Evolutionary conservation across 2,888 invertebrate species (phyloP).

Genomic region (Globia sparganii): DNA sequence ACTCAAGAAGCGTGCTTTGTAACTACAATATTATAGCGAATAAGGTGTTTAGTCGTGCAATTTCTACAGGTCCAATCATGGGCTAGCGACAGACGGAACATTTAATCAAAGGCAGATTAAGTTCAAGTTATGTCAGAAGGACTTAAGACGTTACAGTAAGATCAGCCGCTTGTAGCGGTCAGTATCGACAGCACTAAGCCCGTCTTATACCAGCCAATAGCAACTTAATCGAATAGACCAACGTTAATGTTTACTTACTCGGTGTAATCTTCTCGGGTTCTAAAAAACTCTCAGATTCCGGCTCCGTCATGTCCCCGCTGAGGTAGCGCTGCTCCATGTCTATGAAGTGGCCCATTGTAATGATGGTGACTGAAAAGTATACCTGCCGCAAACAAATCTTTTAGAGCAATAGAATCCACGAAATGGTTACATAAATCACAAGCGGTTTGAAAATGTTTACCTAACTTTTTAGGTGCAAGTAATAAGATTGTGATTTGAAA

Average conservation of each 20-base stretch:
- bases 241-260: slow-evolving; percentile 78
- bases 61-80: neutral
- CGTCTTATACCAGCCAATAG: slow-evolving; percentile 5
- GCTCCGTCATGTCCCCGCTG: slow-evolving; percentile 89
- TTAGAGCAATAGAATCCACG: slow-evolving; percentile 35
- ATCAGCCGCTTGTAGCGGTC: neutral
- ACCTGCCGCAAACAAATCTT: slow-evolving; percentile 86
- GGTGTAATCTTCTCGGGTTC: slow-evolving; percentile 90
- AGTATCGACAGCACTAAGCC: slow-evolving; percentile 6
- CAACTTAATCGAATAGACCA: slow-evolving; percentile 11
- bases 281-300: slow-evolving; percentile 90
- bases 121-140: neutral
- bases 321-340: slow-evolving; percentile 92
- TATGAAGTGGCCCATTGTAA: slow-evolving; percentile 92
- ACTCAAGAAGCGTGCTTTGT: neutral
- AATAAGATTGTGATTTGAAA: neutral
- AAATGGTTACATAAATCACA: neutral
- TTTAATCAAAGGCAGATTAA: neutral
- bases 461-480: neutral
- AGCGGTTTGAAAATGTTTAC: neutral
- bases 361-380: slow-evolving; percentile 92
- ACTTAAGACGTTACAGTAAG: neutral
- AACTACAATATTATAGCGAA: neutral
- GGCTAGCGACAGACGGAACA: neutral
- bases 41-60: slow-evolving; percentile 10